Evolutionary conservation across 1,140 invertebrate species (phyloP), one percentile per base, ranked within the genome.

Genomic region (Steinernema khuongi): DNA sequence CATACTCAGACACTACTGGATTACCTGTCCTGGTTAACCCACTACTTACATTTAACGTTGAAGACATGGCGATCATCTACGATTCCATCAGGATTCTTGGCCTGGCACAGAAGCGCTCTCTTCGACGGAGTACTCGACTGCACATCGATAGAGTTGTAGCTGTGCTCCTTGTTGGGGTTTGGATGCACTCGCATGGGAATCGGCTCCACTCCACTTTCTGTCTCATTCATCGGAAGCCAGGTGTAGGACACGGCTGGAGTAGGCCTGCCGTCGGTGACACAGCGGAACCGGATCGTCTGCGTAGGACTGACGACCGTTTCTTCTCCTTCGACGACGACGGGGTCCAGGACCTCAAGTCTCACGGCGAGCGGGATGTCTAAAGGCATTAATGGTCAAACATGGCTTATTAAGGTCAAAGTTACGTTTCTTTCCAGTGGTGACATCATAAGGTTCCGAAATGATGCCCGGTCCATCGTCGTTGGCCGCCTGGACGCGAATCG

Each of bases 381-480:
- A 84, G 74, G 2, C 1, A 50, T 69, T 31, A 29, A n/a, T 2
- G 2, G 30, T 19, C 1, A 67, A 67, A 67, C 31, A n/a, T 29
- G 31, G n/a, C 7, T 67, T 29, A 7, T 7, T 11, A 67, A 36
- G 66, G 17, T 41, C 22, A 19, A 44, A 72, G 76, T 80, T 71
- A 82, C 81, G 83, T 81, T 80, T 85, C 44, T 80, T 71, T 14
- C 83, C 83, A 72, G 83, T 84, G n/a, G 73, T 84, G 1, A 84
- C 82, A 68, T 85, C 83, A 71, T 79, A 79, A 22, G 83, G 76
- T 66, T 83, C 83, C 1, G 83, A 84, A 66, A 84, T 85, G n/a
- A 84, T 84, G 71, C 83, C 83, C 28, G 83, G 81, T 17, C 83
- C 83, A 33, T 83, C 82, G 44, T 81, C 77, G 50, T 75, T 83